Evolutionary conservation across 1,140 invertebrate genomes (phyloP).

Genomic region (Subanguina moxae): DNA sequence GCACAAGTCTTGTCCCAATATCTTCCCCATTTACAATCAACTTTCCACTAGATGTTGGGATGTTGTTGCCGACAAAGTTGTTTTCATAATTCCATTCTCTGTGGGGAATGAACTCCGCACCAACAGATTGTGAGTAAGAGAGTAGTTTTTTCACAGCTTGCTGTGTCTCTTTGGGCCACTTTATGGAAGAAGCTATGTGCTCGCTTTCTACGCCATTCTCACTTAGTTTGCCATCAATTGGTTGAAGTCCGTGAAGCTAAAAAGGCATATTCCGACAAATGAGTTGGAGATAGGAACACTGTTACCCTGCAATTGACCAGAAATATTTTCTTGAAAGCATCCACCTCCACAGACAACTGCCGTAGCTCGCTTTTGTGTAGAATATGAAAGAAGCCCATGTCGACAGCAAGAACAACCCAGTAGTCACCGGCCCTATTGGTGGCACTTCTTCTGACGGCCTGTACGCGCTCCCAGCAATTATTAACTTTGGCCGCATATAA

Average conservation of each 20-base stretch:
- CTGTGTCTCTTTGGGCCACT: slow-evolving; percentile 6
- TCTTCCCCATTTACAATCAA: slow-evolving; percentile 4
- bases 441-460: slow-evolving; percentile 12
- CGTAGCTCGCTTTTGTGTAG: slow-evolving; percentile 15
- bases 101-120: slow-evolving; percentile 4
- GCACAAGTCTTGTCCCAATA: slow-evolving; percentile 1
- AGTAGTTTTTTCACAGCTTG: slow-evolving; percentile 6
- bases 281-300: neutral
- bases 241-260: slow-evolving; percentile 11
- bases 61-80: too few relatives aligned
- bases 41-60: neutral
- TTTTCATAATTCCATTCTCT: neutral
- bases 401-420: slow-evolving; percentile 26
- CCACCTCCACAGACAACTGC: slow-evolving; percentile 16
- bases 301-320: slow-evolving; percentile 28
- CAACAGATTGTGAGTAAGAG: neutral
- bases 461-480: slow-evolving; percentile 23
- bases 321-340: slow-evolving; percentile 21
- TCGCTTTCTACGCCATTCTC: neutral
- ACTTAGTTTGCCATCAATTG: neutral
- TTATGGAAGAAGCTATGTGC: neutral
- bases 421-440: neutral
- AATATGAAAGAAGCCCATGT: slow-evolving; percentile 27
- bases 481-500: slow-evolving; percentile 21
- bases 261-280: neutral